phyloP scores from a whole-genome alignment of 1,140 invertebrate species.

The Ceratosolen fusciceps region DNA sequence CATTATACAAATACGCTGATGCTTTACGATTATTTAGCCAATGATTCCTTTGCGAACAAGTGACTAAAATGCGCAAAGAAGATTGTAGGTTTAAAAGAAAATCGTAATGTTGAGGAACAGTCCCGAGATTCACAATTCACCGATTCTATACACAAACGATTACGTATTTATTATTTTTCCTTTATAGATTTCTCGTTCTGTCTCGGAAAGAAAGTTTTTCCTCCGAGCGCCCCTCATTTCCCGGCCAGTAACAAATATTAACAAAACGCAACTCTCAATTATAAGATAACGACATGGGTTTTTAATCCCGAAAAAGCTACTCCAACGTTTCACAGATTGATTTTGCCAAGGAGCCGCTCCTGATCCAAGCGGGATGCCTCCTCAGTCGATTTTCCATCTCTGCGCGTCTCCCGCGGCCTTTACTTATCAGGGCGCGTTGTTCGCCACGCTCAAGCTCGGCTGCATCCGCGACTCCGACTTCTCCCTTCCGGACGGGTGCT shows the following conservation, averaged over 20 bases:
- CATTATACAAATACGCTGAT: too few relatives aligned
- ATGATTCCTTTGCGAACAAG: too few relatives aligned
- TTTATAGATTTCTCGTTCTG: background rate
- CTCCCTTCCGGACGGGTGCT: background rate
- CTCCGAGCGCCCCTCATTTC: too few relatives aligned
- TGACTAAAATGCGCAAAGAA: too few relatives aligned
- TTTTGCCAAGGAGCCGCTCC: background rate
- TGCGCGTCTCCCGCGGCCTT: background rate
- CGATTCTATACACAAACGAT: background rate
- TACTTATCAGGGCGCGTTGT: constrained; percentile 1
- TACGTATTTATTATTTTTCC: background rate
- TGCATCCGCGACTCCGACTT: background rate
- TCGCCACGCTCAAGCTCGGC: background rate
- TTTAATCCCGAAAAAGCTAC: background rate
- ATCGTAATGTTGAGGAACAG: background rate
- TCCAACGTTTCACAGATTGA: constrained; percentile 4
- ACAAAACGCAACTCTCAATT: background rate
- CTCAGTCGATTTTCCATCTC: constrained; percentile 11
- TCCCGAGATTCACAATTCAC: background rate
- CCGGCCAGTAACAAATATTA: background rate
- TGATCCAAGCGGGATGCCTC: background rate
- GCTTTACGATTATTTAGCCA: too few relatives aligned
- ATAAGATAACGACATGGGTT: background rate
- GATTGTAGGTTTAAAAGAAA: too few relatives aligned
- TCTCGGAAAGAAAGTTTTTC: too few relatives aligned